Evolutionary conservation across 1,140 invertebrate species (phyloP).

Genomic region (Geopemphigus sp.): DNA sequence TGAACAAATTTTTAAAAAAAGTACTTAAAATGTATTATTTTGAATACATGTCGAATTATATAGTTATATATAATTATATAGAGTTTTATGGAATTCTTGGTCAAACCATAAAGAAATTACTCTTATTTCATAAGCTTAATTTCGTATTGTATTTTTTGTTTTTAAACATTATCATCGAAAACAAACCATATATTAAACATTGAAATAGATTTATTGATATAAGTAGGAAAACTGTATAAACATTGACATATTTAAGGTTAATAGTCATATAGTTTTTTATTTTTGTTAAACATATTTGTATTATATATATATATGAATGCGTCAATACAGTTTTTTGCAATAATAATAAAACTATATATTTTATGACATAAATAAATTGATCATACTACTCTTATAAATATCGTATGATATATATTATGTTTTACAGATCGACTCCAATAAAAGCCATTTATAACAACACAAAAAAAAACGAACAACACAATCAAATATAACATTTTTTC

Average conservation of each 20-base stretch:
- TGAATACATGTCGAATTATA: too few relatives aligned
- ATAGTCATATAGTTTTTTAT: background rate
- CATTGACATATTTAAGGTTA: background rate
- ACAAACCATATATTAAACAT: background rate
- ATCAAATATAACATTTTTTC: too few relatives aligned
- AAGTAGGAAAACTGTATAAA: background rate
- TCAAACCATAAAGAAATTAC: too few relatives aligned
- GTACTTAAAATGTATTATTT: too few relatives aligned
- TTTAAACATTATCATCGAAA: background rate
- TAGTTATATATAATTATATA: too few relatives aligned
- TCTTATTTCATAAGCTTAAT: background rate
- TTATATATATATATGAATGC: conserved; percentile 8
- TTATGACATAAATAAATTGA: conserved; percentile 1
- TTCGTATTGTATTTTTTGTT: too few relatives aligned
- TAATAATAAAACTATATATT: background rate
- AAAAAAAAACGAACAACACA: background rate
- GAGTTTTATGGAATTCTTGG: too few relatives aligned
- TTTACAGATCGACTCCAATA: conserved; percentile 3
- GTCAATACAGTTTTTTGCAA: background rate
- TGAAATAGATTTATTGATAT: background rate
- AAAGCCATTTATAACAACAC: background rate
- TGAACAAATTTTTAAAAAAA: too few relatives aligned
- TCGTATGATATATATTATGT: background rate
- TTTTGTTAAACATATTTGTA: conserved; percentile 21
- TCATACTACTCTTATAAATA: background rate